Conservation (phyloP, 1,140 invertebrate species). For the Fopius arisanus region DNA sequence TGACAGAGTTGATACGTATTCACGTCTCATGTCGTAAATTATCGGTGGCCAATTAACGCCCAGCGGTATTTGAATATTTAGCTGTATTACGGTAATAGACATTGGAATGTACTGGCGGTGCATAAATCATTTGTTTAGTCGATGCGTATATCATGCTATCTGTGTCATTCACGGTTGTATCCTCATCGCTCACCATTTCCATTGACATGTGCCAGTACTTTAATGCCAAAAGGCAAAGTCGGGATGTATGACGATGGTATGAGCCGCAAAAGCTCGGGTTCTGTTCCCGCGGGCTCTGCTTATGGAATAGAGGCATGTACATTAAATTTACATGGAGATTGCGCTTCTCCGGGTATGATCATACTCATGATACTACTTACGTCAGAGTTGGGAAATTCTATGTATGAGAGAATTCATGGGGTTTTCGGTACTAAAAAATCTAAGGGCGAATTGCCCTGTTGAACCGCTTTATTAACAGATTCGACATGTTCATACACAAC, state of each 20-base stretch:
- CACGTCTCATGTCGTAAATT: background rate
- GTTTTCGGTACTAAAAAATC: too few species aligned
- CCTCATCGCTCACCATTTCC: background rate
- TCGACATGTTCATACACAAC: too few species aligned
- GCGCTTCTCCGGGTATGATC: background rate
- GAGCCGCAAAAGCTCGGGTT: background rate
- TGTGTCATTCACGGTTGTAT: background rate
- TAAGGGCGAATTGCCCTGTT: too few species aligned
- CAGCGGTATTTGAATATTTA: background rate
- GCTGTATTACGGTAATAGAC: background rate
- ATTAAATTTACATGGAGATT: slow-evolving; percentile 6
- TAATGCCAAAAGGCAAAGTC: background rate
- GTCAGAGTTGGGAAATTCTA: background rate
- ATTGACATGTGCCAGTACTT: background rate
- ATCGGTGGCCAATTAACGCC: background rate
- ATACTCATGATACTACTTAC: background rate
- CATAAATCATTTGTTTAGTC: slow-evolving; percentile 8
- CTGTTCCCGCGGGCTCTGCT: background rate
- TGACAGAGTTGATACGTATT: background rate
- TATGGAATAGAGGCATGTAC: background rate
- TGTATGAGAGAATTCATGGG: background rate
- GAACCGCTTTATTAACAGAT: too few species aligned
- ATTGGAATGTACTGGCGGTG: background rate
- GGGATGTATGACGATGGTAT: background rate
- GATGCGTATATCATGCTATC: background rate